A percentile compares a stretch with the other conserved stretches of the same genome.
phyloP scores from a whole-genome alignment of 2,888 invertebrate genomes.

The Priocnemis perturbator region DNA sequence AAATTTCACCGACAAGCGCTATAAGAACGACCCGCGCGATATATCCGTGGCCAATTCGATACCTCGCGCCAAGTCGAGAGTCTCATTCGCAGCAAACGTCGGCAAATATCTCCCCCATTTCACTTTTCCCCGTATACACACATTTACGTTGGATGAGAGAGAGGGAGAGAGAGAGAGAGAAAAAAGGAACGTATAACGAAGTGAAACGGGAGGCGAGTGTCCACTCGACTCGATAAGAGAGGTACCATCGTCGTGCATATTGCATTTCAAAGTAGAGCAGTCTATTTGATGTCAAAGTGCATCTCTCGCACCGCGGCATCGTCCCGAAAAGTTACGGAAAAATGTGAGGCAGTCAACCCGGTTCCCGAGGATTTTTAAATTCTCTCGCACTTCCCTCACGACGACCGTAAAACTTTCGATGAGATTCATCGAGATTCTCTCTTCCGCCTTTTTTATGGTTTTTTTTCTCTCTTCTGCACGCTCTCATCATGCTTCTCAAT shows the following conservation, averaged over 20 bases:
- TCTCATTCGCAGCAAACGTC: slow-evolving; percentile 24
- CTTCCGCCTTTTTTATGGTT: neutral
- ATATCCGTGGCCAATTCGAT: neutral
- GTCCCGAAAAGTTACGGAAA: slow-evolving; percentile 56
- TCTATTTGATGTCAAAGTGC: slow-evolving; percentile 50
- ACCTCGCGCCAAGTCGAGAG: neutral
- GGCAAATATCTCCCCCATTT: neutral
- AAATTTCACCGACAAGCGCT: no score
- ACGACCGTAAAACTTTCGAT: no score
- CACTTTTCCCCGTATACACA: neutral
- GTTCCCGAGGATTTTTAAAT: slow-evolving; percentile 23
- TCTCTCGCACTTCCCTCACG: neutral
- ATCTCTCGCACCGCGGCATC: slow-evolving; percentile 42
- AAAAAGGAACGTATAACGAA: slow-evolving; percentile 32
- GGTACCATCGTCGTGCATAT: slow-evolving; percentile 57
- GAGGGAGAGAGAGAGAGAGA: neutral
- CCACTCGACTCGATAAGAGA: slow-evolving; percentile 53
- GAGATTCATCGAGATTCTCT: neutral
- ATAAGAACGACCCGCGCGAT: neutral
- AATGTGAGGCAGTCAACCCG: slow-evolving; percentile 42
- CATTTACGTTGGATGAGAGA: slow-evolving; percentile 3
- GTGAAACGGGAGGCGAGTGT: slow-evolving; percentile 47
- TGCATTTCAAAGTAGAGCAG: slow-evolving; percentile 59
- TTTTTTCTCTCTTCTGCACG: neutral
- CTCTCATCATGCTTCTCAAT: neutral